Percentiles rank a stretch among this genome's conserved stretches.
phyloP scores from a whole-genome alignment of 1,140 invertebrate genomes.

The Ceratosolen fusciceps region DNA sequence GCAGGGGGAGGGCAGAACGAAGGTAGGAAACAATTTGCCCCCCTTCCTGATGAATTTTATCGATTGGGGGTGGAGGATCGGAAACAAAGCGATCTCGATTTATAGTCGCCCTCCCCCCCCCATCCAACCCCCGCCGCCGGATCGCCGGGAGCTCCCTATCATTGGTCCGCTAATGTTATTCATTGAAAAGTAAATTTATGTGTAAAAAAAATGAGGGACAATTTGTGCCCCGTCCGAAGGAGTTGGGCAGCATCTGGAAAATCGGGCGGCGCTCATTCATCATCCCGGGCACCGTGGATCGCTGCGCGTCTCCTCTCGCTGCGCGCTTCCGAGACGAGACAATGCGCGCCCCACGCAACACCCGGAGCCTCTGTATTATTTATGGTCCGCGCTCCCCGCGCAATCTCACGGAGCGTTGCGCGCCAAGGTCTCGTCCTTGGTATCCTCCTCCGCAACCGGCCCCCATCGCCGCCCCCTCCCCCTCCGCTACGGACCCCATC shows the following conservation, averaged over 20 bases:
- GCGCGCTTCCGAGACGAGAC: conserved; percentile 30
- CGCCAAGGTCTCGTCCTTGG: conserved; percentile 34
- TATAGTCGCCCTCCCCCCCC: not conserved
- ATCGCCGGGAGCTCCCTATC: no score
- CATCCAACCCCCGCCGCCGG: no score
- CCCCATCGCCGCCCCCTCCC: conserved; percentile 33
- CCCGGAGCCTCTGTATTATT: conserved; percentile 27
- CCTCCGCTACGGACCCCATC: not conserved
- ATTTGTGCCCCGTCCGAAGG: conserved; percentile 38
- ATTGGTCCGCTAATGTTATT: conserved; percentile 39
- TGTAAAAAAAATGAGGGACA: conserved; percentile 27
- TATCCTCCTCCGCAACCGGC: not conserved
- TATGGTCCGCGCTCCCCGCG: conserved; percentile 2
- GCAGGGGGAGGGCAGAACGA: not conserved
- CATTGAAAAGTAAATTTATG: conserved; percentile 44
- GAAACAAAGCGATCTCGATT: conserved; percentile 28
- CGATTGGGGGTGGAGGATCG: not conserved
- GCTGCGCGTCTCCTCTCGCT: conserved; percentile 24
- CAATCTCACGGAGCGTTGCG: not conserved
- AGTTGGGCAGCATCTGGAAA: conserved; percentile 43
- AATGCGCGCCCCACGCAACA: conserved; percentile 28
- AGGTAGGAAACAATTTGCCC: not conserved
- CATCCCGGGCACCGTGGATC: conserved; percentile 12
- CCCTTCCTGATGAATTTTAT: not conserved
- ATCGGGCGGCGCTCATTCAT: conserved; percentile 46